A percentile compares a stretch with the other conserved stretches of the same genome.
These are phyloP conservation scores for Ceratitis capitata DNA, from an alignment of 1,140 invertebrate genomes.

Conservation along the genomic window DNA sequence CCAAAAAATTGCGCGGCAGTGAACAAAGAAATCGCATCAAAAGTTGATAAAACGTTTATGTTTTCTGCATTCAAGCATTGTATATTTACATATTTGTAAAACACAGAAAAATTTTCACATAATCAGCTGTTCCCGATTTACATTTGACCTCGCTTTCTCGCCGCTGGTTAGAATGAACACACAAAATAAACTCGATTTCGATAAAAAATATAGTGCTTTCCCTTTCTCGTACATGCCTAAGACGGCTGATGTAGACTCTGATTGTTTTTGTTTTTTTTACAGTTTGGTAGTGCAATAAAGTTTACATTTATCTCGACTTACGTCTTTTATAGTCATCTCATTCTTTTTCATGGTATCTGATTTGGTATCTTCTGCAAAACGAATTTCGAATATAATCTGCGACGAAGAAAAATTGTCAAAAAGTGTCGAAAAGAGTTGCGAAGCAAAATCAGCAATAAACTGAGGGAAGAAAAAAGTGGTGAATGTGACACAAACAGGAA, in stretches of 20 bases:
- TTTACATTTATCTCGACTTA: slow-evolving; percentile 11
- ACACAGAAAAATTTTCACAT: not conserved
- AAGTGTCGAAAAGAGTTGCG: not conserved
- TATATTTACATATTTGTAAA: too few relatives aligned
- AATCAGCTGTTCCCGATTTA: slow-evolving; percentile 13
- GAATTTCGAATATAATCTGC: not conserved
- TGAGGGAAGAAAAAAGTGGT: not conserved
- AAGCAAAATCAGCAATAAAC: not conserved
- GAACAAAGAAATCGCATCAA: not conserved
- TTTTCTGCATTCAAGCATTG: not conserved
- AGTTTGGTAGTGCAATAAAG: not conserved
- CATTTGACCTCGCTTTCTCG: not conserved
- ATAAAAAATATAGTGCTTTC: not conserved
- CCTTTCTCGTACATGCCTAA: not conserved
- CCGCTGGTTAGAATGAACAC: not conserved
- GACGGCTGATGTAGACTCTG: not conserved
- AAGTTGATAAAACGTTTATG: not conserved
- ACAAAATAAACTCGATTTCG: not conserved
- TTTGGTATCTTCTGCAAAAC: not conserved
- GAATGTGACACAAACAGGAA: not conserved
- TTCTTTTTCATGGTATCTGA: not conserved
- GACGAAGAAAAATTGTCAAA: not conserved
- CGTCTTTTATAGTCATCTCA: slow-evolving; percentile 16
- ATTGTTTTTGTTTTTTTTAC: not conserved
- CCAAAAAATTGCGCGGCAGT: not conserved